Evolutionary conservation across 1,140 invertebrate genomes (phyloP).

Genomic region (Tetramorium parvispinum): DNA sequence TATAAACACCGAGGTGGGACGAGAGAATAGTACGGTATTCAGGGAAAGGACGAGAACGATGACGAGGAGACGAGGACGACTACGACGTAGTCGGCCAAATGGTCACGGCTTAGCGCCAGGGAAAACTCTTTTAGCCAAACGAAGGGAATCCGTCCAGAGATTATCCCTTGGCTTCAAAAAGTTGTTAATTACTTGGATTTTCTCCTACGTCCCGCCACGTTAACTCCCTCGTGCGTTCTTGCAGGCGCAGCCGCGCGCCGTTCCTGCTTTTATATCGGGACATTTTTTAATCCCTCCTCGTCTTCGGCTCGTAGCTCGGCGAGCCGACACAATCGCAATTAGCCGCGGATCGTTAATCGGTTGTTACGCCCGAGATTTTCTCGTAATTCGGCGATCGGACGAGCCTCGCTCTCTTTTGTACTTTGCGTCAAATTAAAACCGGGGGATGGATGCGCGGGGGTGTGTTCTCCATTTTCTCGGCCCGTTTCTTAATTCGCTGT

Average conservation of each 20-base stretch:
- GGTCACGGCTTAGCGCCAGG: slow-evolving; percentile 84
- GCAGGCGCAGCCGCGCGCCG: slow-evolving; percentile 54
- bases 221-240: slow-evolving; percentile 72
- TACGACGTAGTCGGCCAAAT: slow-evolving; percentile 82
- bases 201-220: slow-evolving; percentile 76
- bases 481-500: neutral
- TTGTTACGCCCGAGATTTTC: slow-evolving; percentile 70
- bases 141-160: slow-evolving; percentile 86
- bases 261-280: slow-evolving; percentile 74
- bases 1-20: slow-evolving; percentile 80
- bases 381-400: slow-evolving; percentile 70
- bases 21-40: slow-evolving; percentile 71
- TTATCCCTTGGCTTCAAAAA: slow-evolving; percentile 86
- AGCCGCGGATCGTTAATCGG: slow-evolving; percentile 76
- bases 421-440: slow-evolving; percentile 63
- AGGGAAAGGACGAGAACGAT: slow-evolving; percentile 76
- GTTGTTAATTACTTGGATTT: slow-evolving; percentile 87
- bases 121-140: slow-evolving; percentile 86
- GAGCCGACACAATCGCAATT: slow-evolving; percentile 76
- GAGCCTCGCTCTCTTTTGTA: slow-evolving; percentile 31
- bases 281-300: slow-evolving; percentile 77
- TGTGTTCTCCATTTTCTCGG: neutral
- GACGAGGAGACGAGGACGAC: slow-evolving; percentile 72
- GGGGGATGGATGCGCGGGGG: neutral
- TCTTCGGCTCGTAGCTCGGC: slow-evolving; percentile 64